These are phyloP conservation scores for Tamandua tetradactyla DNA, from an alignment of 2,797 vertebrate species.

Conservation along the genomic window DNA sequence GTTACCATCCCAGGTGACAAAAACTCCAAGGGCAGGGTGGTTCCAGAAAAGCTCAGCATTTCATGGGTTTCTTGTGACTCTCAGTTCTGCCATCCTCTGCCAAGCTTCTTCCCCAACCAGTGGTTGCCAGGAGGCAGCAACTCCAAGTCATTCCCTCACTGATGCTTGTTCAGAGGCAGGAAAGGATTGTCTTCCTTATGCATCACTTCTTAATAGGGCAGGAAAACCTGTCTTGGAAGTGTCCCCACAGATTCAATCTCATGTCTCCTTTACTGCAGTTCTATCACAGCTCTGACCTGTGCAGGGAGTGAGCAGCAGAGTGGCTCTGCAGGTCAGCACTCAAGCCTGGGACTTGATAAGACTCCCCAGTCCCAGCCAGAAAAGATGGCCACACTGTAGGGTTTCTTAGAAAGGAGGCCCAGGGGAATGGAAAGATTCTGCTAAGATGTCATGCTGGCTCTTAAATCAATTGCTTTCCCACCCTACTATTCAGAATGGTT, in stretches of 20 bases:
- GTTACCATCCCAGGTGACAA: not conserved
- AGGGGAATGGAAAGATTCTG: not conserved
- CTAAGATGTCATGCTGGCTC: not conserved
- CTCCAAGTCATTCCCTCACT: not conserved
- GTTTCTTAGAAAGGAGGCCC: not conserved
- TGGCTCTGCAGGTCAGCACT: not conserved
- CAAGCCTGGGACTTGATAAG: not conserved
- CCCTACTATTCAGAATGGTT: not conserved
- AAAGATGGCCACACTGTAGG: not conserved
- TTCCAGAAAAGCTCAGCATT: not conserved
- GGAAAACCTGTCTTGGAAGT: not conserved
- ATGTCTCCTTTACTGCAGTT: not conserved
- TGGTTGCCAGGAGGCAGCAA: not conserved
- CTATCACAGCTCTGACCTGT: not conserved
- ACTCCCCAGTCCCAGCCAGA: not conserved
- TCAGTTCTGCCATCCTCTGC: not conserved
- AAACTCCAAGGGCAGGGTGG: not conserved
- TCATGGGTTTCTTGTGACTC: not conserved
- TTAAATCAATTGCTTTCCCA: constrained; percentile 15
- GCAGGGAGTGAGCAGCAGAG: not conserved
- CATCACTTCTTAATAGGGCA: not conserved
- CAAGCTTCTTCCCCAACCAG: not conserved
- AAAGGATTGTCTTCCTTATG: not conserved
- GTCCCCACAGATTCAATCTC: not conserved
- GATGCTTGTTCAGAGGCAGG: not conserved